Evolutionary conservation across 2,113 vertebrate genomes (phyloP).

Genomic region (Myrmecophaga tridactyla): DNA sequence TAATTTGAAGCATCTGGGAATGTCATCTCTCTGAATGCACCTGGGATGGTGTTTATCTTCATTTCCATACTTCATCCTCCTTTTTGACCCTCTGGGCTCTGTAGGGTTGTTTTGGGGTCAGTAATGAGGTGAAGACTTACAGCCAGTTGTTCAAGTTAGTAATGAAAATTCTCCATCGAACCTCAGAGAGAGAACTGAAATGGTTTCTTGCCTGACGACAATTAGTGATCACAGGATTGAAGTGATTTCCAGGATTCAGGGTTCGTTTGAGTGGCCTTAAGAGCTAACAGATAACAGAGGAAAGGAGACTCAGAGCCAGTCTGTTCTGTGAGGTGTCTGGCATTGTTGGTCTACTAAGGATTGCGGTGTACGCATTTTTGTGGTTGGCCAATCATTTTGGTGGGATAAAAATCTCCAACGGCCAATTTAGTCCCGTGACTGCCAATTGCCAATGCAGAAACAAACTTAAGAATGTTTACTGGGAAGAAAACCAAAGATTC

Average conservation of each 20-base stretch:
- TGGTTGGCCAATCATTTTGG: background rate
- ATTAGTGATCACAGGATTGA: background rate
- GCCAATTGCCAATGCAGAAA: background rate
- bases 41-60: background rate
- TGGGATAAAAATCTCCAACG: background rate
- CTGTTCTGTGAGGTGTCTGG: background rate
- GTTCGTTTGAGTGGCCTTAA: background rate
- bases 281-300: background rate
- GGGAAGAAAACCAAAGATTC: slow-evolving; percentile 19
- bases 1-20: background rate
- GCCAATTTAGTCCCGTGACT: background rate
- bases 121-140: background rate
- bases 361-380: background rate
- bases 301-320: background rate
- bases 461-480: background rate
- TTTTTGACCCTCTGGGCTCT: background rate
- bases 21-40: background rate
- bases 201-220: background rate
- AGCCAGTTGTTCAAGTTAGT: background rate
- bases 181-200: background rate
- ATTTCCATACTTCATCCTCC: background rate
- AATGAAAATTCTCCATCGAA: background rate
- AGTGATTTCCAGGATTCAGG: background rate
- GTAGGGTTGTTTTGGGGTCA: background rate
- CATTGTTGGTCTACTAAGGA: background rate